Evolutionary conservation across 2,888 invertebrate species (phyloP).

Genomic region (Calliphora vomitoria): DNA sequence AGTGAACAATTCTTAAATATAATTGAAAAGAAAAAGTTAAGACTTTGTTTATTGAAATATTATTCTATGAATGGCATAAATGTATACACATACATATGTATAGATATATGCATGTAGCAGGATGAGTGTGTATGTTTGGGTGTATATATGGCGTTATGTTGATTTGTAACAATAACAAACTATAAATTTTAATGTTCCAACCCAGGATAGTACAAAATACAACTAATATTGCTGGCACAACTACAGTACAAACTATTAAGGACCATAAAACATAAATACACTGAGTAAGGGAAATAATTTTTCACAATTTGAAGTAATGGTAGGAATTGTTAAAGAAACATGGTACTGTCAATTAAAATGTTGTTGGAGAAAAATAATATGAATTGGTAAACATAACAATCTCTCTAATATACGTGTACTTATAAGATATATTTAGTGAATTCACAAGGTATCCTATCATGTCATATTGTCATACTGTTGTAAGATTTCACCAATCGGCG

Average conservation of each 20-base stretch:
- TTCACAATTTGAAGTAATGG: neutral
- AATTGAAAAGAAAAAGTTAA: slow-evolving; percentile 19
- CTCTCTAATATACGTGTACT: no score
- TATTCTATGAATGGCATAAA: slow-evolving; percentile 10
- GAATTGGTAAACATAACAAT: no score
- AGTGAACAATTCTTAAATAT: neutral
- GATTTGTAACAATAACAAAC: slow-evolving; percentile 30
- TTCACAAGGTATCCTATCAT: no score
- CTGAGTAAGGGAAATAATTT: neutral
- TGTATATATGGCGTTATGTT: neutral
- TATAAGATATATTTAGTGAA: no score
- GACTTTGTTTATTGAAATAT: slow-evolving; percentile 18
- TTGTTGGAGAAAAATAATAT: no score
- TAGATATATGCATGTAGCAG: neutral
- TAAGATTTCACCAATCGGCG: no score
- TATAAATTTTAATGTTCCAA: neutral
- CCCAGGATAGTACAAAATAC: no score
- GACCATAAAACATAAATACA: neutral
- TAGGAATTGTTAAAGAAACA: no score
- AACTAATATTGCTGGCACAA: neutral
- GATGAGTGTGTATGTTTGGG: neutral
- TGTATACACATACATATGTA: neutral
- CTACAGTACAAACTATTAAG: neutral
- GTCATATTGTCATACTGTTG: no score
- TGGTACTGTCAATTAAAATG: no score